Conservation (phyloP, 2,797 vertebrate genomes). For the Halcyon chelicuti region DNA sequence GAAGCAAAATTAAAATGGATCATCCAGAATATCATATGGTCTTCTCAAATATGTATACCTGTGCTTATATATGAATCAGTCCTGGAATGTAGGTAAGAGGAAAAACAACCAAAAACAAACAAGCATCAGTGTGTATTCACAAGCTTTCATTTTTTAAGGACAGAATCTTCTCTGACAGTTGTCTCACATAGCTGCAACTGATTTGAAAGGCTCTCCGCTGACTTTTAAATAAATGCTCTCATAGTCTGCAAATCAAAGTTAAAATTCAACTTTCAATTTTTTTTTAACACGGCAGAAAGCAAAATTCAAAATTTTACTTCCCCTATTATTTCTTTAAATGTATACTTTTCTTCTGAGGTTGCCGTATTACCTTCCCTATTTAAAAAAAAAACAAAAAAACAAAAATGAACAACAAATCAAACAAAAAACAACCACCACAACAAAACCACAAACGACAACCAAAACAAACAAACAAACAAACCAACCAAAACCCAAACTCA, state of each 20-base stretch:
- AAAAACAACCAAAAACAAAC: not conserved
- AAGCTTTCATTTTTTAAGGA: not conserved
- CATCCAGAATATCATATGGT: not conserved
- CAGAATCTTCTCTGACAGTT: not conserved
- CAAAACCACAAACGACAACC: too few relatives aligned
- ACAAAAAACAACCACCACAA: too few relatives aligned
- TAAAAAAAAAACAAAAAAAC: not conserved
- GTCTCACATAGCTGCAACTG: not conserved
- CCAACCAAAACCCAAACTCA: not conserved
- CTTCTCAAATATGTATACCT: not conserved
- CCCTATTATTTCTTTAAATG: not conserved
- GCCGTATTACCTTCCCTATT: not conserved
- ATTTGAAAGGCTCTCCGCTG: not conserved
- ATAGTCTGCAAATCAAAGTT: not conserved
- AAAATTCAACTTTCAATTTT: not conserved
- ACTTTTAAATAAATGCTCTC: not conserved
- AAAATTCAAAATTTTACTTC: not conserved
- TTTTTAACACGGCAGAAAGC: not conserved
- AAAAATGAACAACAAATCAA: too few relatives aligned
- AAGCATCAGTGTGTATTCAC: not conserved
- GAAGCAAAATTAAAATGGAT: not conserved
- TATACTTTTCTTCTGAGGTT: not conserved
- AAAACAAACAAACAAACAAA: too few relatives aligned
- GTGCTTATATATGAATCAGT: not conserved
- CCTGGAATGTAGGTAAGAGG: not conserved